These are phyloP conservation scores for Limnothrissa miodon DNA, from an alignment of 2,113 vertebrate species.

Conservation along the genomic window DNA sequence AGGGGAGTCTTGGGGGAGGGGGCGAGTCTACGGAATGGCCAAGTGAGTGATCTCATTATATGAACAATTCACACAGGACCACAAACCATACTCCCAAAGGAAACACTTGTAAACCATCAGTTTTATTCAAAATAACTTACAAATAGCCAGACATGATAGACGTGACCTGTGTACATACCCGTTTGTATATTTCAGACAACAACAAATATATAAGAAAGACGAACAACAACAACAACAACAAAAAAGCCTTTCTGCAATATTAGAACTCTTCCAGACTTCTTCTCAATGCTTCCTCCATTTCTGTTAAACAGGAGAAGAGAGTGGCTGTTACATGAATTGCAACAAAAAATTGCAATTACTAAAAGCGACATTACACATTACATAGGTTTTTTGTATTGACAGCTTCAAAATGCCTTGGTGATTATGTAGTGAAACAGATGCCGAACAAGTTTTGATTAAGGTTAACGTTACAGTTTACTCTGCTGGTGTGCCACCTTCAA, in stretches of 20 bases:
- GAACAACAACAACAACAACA: not conserved
- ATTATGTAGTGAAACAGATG: not conserved
- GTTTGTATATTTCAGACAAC: not conserved
- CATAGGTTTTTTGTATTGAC: not conserved
- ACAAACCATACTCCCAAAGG: not conserved
- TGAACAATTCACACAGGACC: constrained; percentile 8
- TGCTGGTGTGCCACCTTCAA: no score
- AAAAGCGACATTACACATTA: not conserved
- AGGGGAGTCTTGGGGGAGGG: not conserved
- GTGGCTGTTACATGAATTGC: no score
- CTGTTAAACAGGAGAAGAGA: constrained; percentile 60
- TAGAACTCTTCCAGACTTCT: constrained; percentile 89
- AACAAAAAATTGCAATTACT: not conserved
- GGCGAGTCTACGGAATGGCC: constrained; percentile 37
- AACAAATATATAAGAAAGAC: not conserved
- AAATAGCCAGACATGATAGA: constrained; percentile 2
- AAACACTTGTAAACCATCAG: not conserved
- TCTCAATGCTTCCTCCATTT: constrained; percentile 86
- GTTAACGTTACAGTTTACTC: no score
- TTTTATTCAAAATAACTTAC: constrained; percentile 14
- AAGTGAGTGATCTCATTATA: constrained; percentile 30
- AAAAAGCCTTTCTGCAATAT: constrained; percentile 41
- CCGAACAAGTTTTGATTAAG: not conserved
- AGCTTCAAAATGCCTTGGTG: not conserved
- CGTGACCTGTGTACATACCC: not conserved